A percentile compares a stretch with the other conserved stretches of the same genome.
Evolutionary conservation across 2,113 vertebrate genomes (phyloP).

Genomic region (Cervus canadensis): DNA sequence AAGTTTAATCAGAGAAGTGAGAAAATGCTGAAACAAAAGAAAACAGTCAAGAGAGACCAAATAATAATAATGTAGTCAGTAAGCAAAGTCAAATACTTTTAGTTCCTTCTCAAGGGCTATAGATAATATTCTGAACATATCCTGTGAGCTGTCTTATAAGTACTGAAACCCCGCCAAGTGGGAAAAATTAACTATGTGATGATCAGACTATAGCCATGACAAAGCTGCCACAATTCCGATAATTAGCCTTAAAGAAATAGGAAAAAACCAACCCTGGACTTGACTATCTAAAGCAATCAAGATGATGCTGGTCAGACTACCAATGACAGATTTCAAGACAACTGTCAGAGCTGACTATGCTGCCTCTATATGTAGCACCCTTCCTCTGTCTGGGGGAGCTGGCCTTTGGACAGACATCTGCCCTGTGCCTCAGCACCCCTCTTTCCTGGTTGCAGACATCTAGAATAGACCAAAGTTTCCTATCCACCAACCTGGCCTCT

Average conservation of each 20-base stretch:
- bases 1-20: neutral
- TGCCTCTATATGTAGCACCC: neutral
- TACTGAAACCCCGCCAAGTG: neutral
- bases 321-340: neutral
- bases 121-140: neutral
- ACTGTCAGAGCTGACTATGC: neutral
- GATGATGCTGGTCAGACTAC: neutral
- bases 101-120: neutral
- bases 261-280: neutral
- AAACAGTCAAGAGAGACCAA: neutral
- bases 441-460: neutral
- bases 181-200: neutral
- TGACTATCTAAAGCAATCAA: neutral
- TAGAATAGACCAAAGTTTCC: neutral
- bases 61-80: neutral
- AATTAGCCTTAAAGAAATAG: neutral
- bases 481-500: neutral
- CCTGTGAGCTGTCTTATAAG: neutral
- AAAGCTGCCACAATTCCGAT: neutral
- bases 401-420: neutral
- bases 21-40: neutral
- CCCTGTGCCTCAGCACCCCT: neutral
- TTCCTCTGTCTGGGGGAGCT: neutral
- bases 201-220: neutral
- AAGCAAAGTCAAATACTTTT: neutral